Conservation (phyloP, 2,888 invertebrate genomes). For the Halictus ligatus region DNA sequence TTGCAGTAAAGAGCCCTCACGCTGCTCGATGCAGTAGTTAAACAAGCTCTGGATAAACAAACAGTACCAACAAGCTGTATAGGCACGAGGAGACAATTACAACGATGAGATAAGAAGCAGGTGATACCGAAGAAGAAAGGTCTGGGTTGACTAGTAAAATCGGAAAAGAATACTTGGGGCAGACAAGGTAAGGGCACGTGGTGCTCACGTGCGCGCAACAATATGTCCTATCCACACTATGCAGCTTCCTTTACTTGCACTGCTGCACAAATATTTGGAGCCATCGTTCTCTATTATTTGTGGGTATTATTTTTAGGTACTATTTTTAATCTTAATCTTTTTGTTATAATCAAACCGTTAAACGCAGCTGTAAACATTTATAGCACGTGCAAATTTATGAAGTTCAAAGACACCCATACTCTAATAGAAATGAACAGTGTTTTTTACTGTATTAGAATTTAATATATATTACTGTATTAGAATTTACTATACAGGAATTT, state of each 20-base stretch:
- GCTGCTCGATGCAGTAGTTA: neutral
- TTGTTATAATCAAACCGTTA: too few relatives aligned
- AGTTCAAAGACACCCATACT: too few relatives aligned
- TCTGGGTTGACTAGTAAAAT: slow-evolving; percentile 3
- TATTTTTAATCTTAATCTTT: too few relatives aligned
- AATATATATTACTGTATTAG: too few relatives aligned
- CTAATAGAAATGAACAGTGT: too few relatives aligned
- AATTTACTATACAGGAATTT: too few relatives aligned
- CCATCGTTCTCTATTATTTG: neutral
- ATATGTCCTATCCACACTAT: neutral
- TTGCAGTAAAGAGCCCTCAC: neutral
- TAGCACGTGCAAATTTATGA: too few relatives aligned
- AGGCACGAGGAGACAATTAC: neutral
- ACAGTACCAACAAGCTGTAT: too few relatives aligned
- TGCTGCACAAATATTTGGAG: neutral
- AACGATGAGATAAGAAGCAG: slow-evolving; percentile 4
- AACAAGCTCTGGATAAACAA: neutral
- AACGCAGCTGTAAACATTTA: too few relatives aligned
- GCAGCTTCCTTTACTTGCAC: neutral
- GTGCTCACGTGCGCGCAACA: slow-evolving; percentile 10
- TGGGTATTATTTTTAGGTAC: neutral
- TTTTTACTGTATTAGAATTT: too few relatives aligned
- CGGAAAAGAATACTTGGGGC: neutral
- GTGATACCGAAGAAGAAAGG: slow-evolving; percentile 1
- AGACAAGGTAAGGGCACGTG: slow-evolving; percentile 3